Conservation (phyloP, 2,113 vertebrate genomes). For the Sceloporus tristichus region DNA sequence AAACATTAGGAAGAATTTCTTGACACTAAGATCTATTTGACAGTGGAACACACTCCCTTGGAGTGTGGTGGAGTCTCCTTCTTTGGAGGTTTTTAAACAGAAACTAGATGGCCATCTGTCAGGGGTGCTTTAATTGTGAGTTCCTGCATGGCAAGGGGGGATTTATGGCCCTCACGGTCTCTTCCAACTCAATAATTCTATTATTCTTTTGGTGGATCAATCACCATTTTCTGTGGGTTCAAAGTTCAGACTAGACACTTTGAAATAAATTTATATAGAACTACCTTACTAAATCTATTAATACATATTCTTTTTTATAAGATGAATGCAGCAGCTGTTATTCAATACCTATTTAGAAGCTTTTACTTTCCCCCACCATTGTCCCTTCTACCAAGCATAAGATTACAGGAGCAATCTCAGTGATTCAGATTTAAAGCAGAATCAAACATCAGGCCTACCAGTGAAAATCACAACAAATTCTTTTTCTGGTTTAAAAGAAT, state of each 20-base stretch:
- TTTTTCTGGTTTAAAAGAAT: not conserved
- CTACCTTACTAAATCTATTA: not conserved
- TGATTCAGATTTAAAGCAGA: constrained; percentile 45
- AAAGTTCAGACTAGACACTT: not conserved
- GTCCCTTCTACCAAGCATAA: constrained; percentile 19
- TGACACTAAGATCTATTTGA: no score
- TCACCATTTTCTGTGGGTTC: not conserved
- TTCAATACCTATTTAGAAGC: not conserved
- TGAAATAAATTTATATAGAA: not conserved
- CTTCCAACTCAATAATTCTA: no score
- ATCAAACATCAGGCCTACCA: not conserved
- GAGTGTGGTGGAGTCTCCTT: no score
- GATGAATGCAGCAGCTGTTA: not conserved
- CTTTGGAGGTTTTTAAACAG: no score
- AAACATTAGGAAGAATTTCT: no score
- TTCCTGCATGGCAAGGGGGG: no score
- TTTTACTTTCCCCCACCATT: constrained; percentile 12
- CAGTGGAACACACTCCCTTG: no score
- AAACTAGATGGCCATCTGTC: no score
- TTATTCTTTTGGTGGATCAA: not conserved
- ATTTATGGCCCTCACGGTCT: no score
- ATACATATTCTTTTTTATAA: not conserved
- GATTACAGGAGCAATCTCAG: constrained; percentile 35
- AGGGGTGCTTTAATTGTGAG: no score
- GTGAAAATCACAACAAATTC: not conserved